phyloP scores from a whole-genome alignment of 2,797 vertebrate genomes.

The Cephalopachus bancanus region DNA sequence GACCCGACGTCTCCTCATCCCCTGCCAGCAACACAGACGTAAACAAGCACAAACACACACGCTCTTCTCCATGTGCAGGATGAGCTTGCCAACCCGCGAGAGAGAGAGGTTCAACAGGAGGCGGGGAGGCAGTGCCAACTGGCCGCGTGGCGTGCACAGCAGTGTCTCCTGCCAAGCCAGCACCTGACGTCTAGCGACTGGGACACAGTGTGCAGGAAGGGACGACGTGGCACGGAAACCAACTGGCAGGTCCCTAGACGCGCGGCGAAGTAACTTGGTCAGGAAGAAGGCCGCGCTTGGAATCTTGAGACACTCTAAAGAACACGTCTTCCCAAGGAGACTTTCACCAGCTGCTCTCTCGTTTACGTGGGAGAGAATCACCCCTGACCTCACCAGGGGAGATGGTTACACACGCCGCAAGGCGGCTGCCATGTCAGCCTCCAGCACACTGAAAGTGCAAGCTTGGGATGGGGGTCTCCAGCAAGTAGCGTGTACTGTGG shows the following conservation, averaged over 20 bases:
- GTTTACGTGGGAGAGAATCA: not conserved
- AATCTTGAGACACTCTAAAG: not conserved
- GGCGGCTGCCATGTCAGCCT: not conserved
- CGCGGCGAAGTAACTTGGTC: not conserved
- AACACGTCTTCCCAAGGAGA: not conserved
- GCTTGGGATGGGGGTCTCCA: not conserved
- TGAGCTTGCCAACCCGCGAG: constrained; percentile 60
- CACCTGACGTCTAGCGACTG: constrained; percentile 22
- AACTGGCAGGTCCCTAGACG: not conserved
- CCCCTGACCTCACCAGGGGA: not conserved
- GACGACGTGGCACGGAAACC: not conserved
- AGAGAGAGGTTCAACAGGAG: constrained; percentile 66
- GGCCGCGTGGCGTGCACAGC: constrained; percentile 67
- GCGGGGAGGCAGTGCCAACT: constrained; percentile 73
- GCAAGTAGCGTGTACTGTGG: not conserved
- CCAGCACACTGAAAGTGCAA: not conserved
- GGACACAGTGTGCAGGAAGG: not conserved
- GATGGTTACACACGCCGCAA: not conserved
- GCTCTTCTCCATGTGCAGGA: constrained; percentile 66
- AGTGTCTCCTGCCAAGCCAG: constrained; percentile 66
- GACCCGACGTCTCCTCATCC: constrained; percentile 14
- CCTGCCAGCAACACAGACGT: not conserved
- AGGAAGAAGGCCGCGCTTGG: not conserved
- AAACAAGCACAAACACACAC: constrained; percentile 35
- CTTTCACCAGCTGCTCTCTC: not conserved